Conservation (phyloP, 64 coral and sea anemone genomes). For the Montipora capricornis region DNA sequence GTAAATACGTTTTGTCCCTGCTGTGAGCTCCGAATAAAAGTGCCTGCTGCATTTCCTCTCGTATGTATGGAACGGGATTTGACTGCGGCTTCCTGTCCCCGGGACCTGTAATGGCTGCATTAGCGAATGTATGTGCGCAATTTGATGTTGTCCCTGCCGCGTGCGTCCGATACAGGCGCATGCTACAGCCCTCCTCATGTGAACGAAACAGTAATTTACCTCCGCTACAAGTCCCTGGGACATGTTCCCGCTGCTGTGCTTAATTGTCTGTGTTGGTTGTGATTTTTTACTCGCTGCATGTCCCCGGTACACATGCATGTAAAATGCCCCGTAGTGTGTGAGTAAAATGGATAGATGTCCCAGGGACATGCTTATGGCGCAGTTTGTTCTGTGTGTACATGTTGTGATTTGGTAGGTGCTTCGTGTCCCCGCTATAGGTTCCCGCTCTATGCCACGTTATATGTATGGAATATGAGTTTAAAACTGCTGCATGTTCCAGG, state of each 20-base stretch:
- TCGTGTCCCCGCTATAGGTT: too few species aligned
- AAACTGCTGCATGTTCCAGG: background rate
- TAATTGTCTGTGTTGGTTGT: background rate
- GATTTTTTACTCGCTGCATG: slow-evolving; percentile 44
- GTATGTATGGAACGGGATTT: slow-evolving; percentile 39
- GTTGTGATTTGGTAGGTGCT: slow-evolving; percentile 15
- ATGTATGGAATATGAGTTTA: slow-evolving; percentile 28
- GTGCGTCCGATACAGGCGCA: too few species aligned
- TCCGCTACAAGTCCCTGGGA: slow-evolving; percentile 9
- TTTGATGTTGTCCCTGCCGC: background rate
- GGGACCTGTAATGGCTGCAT: background rate
- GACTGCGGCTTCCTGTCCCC: slow-evolving; percentile 9
- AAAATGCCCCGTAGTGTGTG: slow-evolving; percentile 53
- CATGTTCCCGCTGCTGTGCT: slow-evolving; percentile 38
- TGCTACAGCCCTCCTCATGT: too few species aligned
- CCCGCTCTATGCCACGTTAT: slow-evolving; percentile 36
- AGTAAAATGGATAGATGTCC: slow-evolving; percentile 65
- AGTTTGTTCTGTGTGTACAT: slow-evolving; percentile 63
- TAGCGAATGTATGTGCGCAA: slow-evolving; percentile 50
- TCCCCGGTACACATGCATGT: slow-evolving; percentile 42
- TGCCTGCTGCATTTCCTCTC: slow-evolving; percentile 27
- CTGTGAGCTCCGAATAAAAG: slow-evolving; percentile 16
- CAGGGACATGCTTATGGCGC: slow-evolving; percentile 55
- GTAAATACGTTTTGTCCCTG: slow-evolving; percentile 40
- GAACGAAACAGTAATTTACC: too few species aligned